These are phyloP conservation scores for Colletes gigas DNA, from an alignment of 1,140 invertebrate genomes.

Conservation along the genomic window DNA sequence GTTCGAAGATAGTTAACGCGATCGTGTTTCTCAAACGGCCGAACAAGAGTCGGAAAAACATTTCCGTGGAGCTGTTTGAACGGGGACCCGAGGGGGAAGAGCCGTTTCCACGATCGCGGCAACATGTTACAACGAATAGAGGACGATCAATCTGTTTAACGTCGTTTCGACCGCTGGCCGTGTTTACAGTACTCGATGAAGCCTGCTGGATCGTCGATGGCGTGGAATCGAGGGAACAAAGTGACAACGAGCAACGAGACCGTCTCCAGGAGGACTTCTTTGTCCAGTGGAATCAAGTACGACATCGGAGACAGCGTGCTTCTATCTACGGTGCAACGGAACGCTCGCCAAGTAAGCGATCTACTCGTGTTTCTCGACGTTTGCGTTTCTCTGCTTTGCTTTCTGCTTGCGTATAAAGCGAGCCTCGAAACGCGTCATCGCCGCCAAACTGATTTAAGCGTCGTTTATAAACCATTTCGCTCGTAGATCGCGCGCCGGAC, in stretches of 20 bases:
- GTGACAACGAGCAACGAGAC: slow-evolving; percentile 1
- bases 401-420: slow-evolving; percentile 18
- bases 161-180: neutral
- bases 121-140: neutral
- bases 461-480: slow-evolving; percentile 1
- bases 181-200: neutral
- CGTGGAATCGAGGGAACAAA: slow-evolving; percentile 27
- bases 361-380: neutral
- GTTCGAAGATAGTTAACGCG: neutral
- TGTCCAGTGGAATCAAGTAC: slow-evolving; percentile 26
- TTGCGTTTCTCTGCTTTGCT: neutral
- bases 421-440: slow-evolving; percentile 33
- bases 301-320: slow-evolving; percentile 8
- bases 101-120: neutral
- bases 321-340: slow-evolving; percentile 33
- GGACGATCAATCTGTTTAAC: neutral
- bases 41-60: neutral
- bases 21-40: neutral
- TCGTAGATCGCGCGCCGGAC: neutral
- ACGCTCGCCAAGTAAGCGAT: slow-evolving; percentile 53
- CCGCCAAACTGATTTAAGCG: neutral
- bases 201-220: slow-evolving; percentile 41
- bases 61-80: neutral
- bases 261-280: neutral
- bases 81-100: neutral